These are phyloP conservation scores for Centruroides sculpturatus DNA, from an alignment of 1,140 invertebrate genomes.

Conservation along the genomic window DNA sequence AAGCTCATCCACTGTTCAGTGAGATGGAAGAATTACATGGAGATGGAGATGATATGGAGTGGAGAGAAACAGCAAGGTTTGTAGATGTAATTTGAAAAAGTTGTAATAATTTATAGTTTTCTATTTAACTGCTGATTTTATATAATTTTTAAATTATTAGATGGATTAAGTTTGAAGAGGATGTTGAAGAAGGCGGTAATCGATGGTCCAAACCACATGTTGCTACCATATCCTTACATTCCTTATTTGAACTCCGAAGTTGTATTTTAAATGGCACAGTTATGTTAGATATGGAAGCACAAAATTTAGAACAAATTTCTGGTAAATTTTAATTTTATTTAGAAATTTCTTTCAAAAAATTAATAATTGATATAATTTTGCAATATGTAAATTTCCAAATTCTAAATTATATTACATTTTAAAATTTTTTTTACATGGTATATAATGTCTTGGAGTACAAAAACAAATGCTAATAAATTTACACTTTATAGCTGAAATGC, in stretches of 20 bases:
- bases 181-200: slow-evolving; percentile 35
- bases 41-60: slow-evolving; percentile 70
- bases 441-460: too few relatives aligned
- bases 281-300: slow-evolving; percentile 79
- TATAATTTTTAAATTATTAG: slow-evolving; percentile 11
- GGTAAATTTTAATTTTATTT: slow-evolving; percentile 19
- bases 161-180: slow-evolving; percentile 37
- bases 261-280: slow-evolving; percentile 76
- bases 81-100: not conserved
- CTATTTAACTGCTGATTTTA: not conserved
- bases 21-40: slow-evolving; percentile 75
- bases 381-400: not conserved
- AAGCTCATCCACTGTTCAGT: slow-evolving; percentile 53
- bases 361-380: not conserved
- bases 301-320: slow-evolving; percentile 64
- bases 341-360: not conserved
- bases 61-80: slow-evolving; percentile 90
- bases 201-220: slow-evolving; percentile 36
- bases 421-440: too few relatives aligned
- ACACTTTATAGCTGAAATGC: too few relatives aligned
- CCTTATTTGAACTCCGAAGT: slow-evolving; percentile 30
- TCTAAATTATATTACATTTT: too few relatives aligned
- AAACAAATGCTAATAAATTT: too few relatives aligned
- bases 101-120: not conserved
- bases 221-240: slow-evolving; percentile 33